Percentiles rank a stretch among this genome's conserved stretches.
These are phyloP conservation scores for Drosophila carrolli DNA, from an alignment of 1,140 invertebrate species.

Conservation along the genomic window DNA sequence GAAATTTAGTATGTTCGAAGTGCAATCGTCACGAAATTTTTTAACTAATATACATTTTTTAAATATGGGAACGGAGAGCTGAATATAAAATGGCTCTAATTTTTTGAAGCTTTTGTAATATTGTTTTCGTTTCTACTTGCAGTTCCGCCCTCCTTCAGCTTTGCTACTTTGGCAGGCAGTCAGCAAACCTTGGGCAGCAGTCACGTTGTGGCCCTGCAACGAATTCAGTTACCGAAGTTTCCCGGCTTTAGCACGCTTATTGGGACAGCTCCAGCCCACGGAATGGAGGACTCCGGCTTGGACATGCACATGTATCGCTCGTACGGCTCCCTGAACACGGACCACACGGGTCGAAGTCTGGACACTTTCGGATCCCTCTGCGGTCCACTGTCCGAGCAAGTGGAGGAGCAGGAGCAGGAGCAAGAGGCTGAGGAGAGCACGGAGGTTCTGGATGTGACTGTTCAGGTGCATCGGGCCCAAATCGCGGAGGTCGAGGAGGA, in stretches of 20 bases:
- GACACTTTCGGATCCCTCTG: conserved; percentile 76
- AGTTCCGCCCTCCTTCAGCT: conserved; percentile 82
- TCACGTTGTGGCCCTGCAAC: conserved; percentile 36
- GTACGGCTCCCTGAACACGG: conserved; percentile 70
- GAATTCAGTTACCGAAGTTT: conserved; percentile 74
- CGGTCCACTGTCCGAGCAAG: conserved; percentile 58
- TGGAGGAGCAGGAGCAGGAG: conserved; percentile 41
- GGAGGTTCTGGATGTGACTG: conserved; percentile 29
- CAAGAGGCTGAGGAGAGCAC: conserved; percentile 14
- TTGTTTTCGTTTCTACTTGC: not conserved
- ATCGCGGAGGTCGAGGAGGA: conserved; percentile 16
- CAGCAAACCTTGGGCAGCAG: conserved; percentile 65
- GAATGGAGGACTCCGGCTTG: conserved; percentile 62
- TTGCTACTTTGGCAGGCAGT: conserved; percentile 73
- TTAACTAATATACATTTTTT: too few species aligned
- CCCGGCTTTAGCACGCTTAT: conserved; percentile 71
- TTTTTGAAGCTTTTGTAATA: not conserved
- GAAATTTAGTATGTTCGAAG: too few species aligned
- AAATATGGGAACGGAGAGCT: too few species aligned
- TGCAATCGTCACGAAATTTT: too few species aligned
- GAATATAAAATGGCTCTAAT: too few species aligned
- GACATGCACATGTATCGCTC: conserved; percentile 68
- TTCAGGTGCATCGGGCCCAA: conserved; percentile 37
- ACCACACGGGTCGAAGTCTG: conserved; percentile 70
- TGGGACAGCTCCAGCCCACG: conserved; percentile 61